phyloP scores from a whole-genome alignment of 2,888 invertebrate species.

The Drosophila neotestacea region DNA sequence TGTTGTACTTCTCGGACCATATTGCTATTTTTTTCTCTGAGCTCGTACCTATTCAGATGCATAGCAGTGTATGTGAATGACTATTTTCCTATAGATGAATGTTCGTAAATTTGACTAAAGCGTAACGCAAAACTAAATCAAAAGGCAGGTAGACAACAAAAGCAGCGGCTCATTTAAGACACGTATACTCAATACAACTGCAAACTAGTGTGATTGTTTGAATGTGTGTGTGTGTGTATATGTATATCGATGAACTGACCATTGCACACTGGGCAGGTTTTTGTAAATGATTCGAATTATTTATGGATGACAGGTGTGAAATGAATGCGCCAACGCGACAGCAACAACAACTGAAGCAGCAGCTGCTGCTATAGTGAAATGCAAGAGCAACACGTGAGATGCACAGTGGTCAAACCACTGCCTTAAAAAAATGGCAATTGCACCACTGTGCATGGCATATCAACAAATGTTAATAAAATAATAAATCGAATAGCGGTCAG shows the following conservation, averaged over 20 bases:
- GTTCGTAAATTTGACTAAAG: slow-evolving; percentile 76
- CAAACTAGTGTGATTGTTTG: slow-evolving; percentile 3
- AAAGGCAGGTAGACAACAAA: slow-evolving; percentile 66
- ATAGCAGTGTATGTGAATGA: slow-evolving; percentile 28
- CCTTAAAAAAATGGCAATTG: slow-evolving; percentile 9
- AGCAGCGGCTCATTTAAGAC: slow-evolving; percentile 52
- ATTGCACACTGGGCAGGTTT: slow-evolving; percentile 60
- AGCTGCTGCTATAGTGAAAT: slow-evolving; percentile 17
- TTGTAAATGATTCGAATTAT: slow-evolving; percentile 53
- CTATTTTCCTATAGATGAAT: slow-evolving; percentile 39
- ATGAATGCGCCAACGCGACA: slow-evolving; percentile 61
- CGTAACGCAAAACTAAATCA: slow-evolving; percentile 74
- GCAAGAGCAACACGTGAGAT: slow-evolving; percentile 64
- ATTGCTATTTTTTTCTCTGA: no score
- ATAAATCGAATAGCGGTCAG: slow-evolving; percentile 74
- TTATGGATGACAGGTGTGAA: slow-evolving; percentile 76
- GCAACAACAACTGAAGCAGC: not conserved
- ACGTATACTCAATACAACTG: slow-evolving; percentile 38
- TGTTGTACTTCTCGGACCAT: no score
- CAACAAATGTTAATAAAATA: slow-evolving; percentile 75
- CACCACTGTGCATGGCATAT: slow-evolving; percentile 60
- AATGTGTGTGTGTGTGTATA: slow-evolving; percentile 14
- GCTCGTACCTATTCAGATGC: no score
- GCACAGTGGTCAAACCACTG: slow-evolving; percentile 42
- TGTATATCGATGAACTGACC: slow-evolving; percentile 58